These are phyloP conservation scores for Sterrhoptilus dennistouni DNA, from an alignment of 2,113 vertebrate species.

Conservation along the genomic window DNA sequence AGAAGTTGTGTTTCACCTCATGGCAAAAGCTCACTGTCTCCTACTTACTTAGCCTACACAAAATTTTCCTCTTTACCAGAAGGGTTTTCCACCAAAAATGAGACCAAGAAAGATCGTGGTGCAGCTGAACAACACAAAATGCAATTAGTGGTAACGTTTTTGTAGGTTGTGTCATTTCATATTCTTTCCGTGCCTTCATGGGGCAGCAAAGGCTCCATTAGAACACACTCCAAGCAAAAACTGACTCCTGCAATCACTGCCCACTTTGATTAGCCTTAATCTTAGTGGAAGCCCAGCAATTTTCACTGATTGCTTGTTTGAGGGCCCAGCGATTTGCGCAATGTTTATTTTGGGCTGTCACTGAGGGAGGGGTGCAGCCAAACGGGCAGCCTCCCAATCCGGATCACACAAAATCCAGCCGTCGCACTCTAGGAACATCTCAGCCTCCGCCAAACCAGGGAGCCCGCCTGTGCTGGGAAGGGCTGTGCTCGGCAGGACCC, in stretches of 20 bases:
- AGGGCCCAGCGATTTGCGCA: not conserved
- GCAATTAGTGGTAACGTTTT: constrained; percentile 38
- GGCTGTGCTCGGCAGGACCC: not conserved
- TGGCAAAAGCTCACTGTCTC: not conserved
- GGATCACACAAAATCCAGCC: not conserved
- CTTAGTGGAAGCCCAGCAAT: constrained; percentile 20
- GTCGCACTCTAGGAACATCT: constrained; percentile 40
- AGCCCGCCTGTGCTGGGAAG: accelerated
- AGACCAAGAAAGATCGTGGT: not conserved
- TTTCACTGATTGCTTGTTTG: constrained; percentile 42
- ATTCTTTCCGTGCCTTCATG: not conserved
- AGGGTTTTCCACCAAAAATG: constrained; percentile 20
- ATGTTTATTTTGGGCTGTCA: constrained; percentile 40
- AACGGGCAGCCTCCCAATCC: not conserved
- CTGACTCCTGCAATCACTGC: not conserved
- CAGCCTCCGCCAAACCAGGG: not conserved
- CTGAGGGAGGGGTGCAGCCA: not conserved
- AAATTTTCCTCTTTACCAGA: constrained; percentile 21
- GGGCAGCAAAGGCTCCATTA: constrained; percentile 11
- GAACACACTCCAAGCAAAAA: not conserved
- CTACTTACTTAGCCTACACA: constrained; percentile 35
- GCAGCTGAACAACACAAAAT: constrained; percentile 6
- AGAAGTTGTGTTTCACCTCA: not conserved
- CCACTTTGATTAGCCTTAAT: constrained; percentile 49
- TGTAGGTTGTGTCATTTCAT: constrained; percentile 39